These are phyloP conservation scores for Bos javanicus DNA, from an alignment of 2,113 vertebrate species.

Conservation along the genomic window DNA sequence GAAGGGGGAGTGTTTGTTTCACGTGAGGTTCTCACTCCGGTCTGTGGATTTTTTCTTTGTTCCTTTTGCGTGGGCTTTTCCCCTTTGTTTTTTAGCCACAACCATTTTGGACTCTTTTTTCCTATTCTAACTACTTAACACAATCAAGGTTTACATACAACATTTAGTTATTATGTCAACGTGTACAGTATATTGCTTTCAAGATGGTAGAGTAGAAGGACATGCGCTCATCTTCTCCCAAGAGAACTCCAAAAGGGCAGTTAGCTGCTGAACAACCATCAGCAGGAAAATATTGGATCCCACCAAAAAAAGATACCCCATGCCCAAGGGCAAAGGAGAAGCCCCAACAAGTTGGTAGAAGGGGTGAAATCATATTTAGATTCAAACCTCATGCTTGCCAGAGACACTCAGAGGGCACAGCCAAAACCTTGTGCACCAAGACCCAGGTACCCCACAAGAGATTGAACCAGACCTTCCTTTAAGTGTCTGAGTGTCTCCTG, in stretches of 20 bases:
- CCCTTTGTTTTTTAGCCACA: not conserved
- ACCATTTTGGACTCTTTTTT: not conserved
- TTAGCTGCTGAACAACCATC: not conserved
- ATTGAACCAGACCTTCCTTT: not conserved
- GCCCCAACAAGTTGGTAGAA: not conserved
- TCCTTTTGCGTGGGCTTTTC: not conserved
- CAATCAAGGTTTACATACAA: not conserved
- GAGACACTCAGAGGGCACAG: not conserved
- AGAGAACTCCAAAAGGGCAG: not conserved
- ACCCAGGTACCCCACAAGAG: not conserved
- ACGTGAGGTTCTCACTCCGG: not conserved
- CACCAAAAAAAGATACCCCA: not conserved
- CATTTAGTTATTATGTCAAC: not conserved
- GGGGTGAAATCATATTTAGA: not conserved
- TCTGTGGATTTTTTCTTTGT: not conserved
- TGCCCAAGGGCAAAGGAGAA: not conserved
- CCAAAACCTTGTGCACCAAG: not conserved
- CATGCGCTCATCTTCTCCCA: not conserved
- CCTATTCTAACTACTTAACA: not conserved
- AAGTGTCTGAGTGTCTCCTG: not conserved
- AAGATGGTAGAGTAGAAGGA: not conserved
- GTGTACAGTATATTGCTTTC: not conserved
- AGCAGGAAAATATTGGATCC: not conserved
- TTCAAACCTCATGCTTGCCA: not conserved
- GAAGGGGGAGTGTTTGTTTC: not conserved